Evolutionary conservation across 2,113 vertebrate genomes (phyloP).

Genomic region (Nesogale talazaci): DNA sequence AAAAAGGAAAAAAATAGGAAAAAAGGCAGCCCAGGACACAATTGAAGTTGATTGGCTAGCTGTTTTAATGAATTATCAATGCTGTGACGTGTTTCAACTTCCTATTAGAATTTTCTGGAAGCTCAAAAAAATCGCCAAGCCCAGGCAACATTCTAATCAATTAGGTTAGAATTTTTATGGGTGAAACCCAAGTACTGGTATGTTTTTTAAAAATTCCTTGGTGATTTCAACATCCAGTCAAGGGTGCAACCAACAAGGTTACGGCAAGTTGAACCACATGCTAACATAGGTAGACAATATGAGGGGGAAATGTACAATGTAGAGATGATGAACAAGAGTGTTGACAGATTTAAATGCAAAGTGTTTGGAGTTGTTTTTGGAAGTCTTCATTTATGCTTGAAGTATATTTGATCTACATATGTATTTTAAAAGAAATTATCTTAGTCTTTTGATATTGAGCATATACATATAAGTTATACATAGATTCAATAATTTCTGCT

Average conservation of each 20-base stretch:
- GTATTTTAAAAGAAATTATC: not conserved
- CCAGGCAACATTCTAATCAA: not conserved
- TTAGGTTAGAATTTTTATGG: not conserved
- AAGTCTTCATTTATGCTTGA: not conserved
- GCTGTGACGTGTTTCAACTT: not conserved
- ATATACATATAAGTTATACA: not conserved
- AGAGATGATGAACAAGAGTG: not conserved
- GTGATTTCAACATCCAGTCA: not conserved
- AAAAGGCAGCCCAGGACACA: not conserved
- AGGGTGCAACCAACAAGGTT: not conserved
- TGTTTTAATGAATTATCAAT: not conserved
- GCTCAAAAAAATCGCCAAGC: conserved; percentile 20
- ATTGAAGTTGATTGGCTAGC: not conserved
- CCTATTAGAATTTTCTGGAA: not conserved
- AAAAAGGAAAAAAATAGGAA: too few species aligned
- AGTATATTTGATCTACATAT: not conserved
- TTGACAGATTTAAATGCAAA: not conserved
- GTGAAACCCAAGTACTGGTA: not conserved
- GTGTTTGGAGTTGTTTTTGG: not conserved
- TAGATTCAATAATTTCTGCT: not conserved
- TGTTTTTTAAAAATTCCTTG: conserved; percentile 1
- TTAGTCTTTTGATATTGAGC: not conserved
- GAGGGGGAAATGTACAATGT: not conserved
- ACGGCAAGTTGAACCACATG: not conserved
- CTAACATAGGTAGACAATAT: not conserved